A percentile compares a stretch with the other conserved stretches of the same genome.
These are phyloP conservation scores for Poecilia picta DNA, from an alignment of 2,797 vertebrate species.

Conservation along the genomic window DNA sequence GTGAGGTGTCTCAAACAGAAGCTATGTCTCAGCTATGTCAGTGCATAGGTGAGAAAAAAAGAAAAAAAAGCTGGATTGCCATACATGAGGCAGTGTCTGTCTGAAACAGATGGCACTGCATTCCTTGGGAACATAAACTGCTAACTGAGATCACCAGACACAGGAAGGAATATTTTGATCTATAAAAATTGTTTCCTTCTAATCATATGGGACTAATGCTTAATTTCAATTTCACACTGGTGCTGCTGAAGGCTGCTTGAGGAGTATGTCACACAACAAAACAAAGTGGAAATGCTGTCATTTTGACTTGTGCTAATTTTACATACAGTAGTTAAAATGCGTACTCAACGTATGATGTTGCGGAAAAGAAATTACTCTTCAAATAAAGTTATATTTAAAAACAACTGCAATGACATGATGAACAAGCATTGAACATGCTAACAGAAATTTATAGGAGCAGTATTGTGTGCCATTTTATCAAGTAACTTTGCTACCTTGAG, in stretches of 20 bases:
- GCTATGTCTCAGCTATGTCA: not conserved
- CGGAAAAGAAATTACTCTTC: not conserved
- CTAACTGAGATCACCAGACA: not conserved
- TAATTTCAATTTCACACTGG: not conserved
- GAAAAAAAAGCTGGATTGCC: not conserved
- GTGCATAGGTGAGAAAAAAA: not conserved
- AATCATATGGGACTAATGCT: not conserved
- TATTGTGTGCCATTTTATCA: no score
- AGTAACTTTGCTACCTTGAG: no score
- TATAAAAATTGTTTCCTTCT: not conserved
- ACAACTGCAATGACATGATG: not conserved
- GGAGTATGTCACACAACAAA: not conserved
- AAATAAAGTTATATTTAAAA: not conserved
- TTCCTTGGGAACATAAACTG: not conserved
- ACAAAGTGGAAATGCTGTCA: not conserved
- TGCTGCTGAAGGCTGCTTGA: not conserved
- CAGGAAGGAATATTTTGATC: not conserved
- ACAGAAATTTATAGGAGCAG: not conserved
- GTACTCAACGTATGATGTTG: not conserved
- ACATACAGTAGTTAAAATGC: not conserved
- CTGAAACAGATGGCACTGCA: not conserved
- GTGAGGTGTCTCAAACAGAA: not conserved
- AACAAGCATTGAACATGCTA: not conserved
- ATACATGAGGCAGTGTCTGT: not conserved
- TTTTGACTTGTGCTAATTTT: not conserved